Evolutionary conservation across 92 coral and sea anemone species (phyloP).

Genomic region (Heteractis magnifica): DNA sequence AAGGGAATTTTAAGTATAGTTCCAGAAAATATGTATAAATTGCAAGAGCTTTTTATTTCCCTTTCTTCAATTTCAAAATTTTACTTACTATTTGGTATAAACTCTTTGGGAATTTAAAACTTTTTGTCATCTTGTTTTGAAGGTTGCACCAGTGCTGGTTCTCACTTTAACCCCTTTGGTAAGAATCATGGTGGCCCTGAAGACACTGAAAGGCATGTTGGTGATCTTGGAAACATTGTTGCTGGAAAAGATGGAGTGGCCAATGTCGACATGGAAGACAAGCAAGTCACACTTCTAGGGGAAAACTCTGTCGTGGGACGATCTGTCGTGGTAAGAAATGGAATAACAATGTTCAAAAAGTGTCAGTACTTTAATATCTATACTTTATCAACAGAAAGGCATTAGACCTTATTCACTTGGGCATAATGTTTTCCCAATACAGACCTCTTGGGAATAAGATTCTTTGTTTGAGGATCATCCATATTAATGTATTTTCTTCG

Average conservation of each 20-base stretch:
- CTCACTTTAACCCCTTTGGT: conserved; percentile 80
- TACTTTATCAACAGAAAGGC: too few relatives aligned
- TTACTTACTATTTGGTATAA: not conserved
- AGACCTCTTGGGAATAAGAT: too few relatives aligned
- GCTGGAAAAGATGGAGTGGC: conserved; percentile 70
- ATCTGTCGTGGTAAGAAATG: conserved; percentile 84
- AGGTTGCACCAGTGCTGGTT: conserved; percentile 97
- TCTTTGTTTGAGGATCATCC: too few relatives aligned
- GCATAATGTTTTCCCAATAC: too few relatives aligned
- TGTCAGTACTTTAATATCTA: too few relatives aligned
- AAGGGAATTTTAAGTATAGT: too few relatives aligned
- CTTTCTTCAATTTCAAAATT: not conserved
- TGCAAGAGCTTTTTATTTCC: too few relatives aligned
- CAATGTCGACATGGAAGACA: conserved; percentile 63
- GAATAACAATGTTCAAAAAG: not conserved
- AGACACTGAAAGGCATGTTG: conserved; percentile 85
- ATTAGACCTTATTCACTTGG: too few relatives aligned
- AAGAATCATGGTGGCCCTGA: conserved; percentile 91
- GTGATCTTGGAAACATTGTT: conserved; percentile 87
- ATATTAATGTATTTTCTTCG: too few relatives aligned
- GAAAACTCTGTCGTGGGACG: conserved; percentile 89
- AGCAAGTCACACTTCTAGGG: conserved; percentile 70
- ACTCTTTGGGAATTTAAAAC: too few relatives aligned
- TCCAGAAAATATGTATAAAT: too few relatives aligned
- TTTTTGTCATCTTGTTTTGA: not conserved